phyloP scores from a whole-genome alignment of 1,140 invertebrate genomes.

The Atta colombica region DNA sequence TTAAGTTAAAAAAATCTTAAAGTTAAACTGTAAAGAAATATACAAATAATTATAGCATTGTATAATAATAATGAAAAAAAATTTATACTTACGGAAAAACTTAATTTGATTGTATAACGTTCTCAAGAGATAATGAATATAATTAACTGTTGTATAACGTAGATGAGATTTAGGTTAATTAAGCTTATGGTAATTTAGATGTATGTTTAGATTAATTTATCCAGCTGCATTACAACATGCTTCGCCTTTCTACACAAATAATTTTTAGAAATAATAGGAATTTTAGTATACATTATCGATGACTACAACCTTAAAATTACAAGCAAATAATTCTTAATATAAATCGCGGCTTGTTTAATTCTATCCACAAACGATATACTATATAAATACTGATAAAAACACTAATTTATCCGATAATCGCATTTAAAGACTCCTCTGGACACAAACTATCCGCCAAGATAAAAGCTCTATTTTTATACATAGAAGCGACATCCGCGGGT shows the following conservation, averaged over 20 bases:
- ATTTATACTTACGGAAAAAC: background rate
- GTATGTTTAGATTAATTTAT: conserved; percentile 56
- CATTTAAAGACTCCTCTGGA: conserved; percentile 33
- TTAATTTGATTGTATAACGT: conserved; percentile 17
- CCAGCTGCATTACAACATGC: background rate
- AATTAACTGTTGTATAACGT: conserved; percentile 28
- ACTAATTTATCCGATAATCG: conserved; percentile 42
- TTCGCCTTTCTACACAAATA: background rate
- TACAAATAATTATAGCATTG: background rate
- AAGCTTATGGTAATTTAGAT: conserved; percentile 35
- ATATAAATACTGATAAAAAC: background rate
- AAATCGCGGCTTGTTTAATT: conserved; percentile 8
- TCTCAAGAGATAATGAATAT: conserved; percentile 24
- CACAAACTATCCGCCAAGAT: conserved; percentile 35
- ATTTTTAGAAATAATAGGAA: conserved; percentile 24
- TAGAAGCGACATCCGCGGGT: conserved; percentile 21
- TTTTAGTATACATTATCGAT: background rate
- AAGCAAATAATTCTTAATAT: background rate
- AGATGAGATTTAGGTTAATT: conserved; percentile 52
- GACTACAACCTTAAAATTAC: background rate
- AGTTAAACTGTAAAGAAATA: background rate
- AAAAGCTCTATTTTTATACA: conserved; percentile 53
- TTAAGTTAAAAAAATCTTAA: background rate
- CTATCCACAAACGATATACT: background rate
- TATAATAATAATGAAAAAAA: background rate